Evolutionary conservation across 2,888 invertebrate species (phyloP).

Genomic region (Cetonia aurata): DNA sequence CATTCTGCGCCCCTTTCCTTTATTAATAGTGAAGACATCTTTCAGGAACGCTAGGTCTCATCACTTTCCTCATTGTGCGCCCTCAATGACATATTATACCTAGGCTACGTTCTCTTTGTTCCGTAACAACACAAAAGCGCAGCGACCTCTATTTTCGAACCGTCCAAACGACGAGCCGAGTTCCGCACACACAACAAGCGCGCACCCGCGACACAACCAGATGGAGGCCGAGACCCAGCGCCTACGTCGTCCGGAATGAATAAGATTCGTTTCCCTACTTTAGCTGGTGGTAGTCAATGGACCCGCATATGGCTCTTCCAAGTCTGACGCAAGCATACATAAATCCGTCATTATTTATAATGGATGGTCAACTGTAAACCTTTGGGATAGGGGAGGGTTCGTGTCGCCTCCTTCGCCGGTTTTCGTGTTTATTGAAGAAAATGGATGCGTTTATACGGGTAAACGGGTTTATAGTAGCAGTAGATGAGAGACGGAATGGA

Average conservation of each 20-base stretch:
- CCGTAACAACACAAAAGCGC: slow-evolving; percentile 16
- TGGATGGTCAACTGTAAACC: background rate
- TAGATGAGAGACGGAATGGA: too few species aligned
- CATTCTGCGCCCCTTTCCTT: background rate
- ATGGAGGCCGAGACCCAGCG: background rate
- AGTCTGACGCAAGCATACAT: background rate
- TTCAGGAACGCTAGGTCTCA: slow-evolving; percentile 16
- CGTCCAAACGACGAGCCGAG: slow-evolving; percentile 23
- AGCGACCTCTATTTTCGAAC: slow-evolving; percentile 31
- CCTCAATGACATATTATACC: slow-evolving; percentile 6
- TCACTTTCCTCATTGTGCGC: slow-evolving; percentile 12
- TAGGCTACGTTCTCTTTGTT: slow-evolving; percentile 22
- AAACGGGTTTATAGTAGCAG: background rate
- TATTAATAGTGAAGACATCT: slow-evolving; percentile 26
- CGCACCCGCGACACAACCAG: slow-evolving; percentile 4
- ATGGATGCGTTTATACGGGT: slow-evolving; percentile 9
- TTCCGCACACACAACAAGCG: slow-evolving; percentile 14
- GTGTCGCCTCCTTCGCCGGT: background rate
- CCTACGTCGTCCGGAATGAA: slow-evolving; percentile 6
- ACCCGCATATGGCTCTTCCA: slow-evolving; percentile 28
- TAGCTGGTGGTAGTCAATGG: slow-evolving; percentile 8
- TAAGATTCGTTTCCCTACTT: background rate
- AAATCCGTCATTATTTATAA: slow-evolving; percentile 18
- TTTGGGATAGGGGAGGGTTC: too few species aligned
- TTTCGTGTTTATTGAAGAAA: slow-evolving; percentile 13